A percentile compares a stretch with the other conserved stretches of the same genome.
phyloP scores from a whole-genome alignment of 2,113 vertebrate genomes.

The Cepphus grylle region DNA sequence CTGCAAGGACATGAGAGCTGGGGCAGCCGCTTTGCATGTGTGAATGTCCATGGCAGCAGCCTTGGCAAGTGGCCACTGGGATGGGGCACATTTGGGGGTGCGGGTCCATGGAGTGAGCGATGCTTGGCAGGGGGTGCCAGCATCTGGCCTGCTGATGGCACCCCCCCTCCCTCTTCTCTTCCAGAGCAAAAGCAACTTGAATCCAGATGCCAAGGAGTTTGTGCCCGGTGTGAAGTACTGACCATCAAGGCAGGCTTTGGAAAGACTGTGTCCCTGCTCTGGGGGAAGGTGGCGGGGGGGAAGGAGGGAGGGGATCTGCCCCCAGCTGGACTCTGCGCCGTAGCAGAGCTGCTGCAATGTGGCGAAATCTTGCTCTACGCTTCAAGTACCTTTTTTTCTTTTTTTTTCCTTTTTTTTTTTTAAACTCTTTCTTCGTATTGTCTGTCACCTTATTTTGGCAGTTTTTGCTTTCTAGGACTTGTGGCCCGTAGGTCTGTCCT shows the following conservation, averaged over 20 bases:
- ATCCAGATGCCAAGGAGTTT: conserved; percentile 98
- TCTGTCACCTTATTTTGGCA: not conserved
- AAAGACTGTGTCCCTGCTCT: conserved; percentile 65
- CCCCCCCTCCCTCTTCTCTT: not conserved
- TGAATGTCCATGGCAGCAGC: not conserved
- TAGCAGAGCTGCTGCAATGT: conserved; percentile 22
- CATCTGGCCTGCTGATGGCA: no score
- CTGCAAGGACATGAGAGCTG: not conserved
- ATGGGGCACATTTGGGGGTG: not conserved
- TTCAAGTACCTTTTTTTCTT: not conserved
- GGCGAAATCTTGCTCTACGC: conserved; percentile 30
- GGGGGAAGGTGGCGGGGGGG: not conserved
- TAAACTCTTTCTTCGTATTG: not conserved
- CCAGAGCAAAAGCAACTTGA: conserved; percentile 97
- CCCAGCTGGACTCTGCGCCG: conserved; percentile 11
- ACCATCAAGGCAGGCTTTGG: conserved; percentile 57
- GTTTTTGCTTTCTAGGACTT: not conserved
- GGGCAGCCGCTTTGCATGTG: no score
- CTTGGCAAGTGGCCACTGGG: not conserved
- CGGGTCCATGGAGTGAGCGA: not conserved
- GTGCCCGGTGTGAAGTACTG: conserved; percentile 97
- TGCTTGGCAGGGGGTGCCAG: not conserved
- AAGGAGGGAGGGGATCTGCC: not conserved
- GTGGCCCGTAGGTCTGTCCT: not conserved
- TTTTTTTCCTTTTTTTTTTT: no score